Conservation (phyloP, 2,113 vertebrate species). For the Speoplatyrhinus poulsoni region DNA sequence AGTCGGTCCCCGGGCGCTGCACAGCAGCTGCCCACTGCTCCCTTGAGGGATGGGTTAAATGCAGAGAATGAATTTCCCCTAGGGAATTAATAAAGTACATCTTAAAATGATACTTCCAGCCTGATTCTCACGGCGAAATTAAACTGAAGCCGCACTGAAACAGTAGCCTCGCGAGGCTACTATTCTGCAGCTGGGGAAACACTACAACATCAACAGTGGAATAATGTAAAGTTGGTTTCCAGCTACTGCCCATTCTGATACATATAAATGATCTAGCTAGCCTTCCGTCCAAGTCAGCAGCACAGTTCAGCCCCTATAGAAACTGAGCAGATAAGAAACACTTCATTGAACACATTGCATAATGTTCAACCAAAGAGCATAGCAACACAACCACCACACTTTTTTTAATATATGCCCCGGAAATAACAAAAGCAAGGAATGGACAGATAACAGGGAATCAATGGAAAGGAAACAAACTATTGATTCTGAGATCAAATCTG, state of each 20-base stretch:
- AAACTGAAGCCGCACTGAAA: too few species aligned
- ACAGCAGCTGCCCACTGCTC: too few species aligned
- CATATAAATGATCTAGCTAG: conserved; percentile 12
- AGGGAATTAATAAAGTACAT: too few species aligned
- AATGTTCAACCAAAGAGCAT: conserved; percentile 14
- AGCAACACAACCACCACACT: not conserved
- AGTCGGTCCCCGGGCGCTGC: too few species aligned
- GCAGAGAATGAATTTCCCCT: too few species aligned
- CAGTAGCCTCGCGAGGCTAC: too few species aligned
- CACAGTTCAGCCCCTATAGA: conserved; percentile 11
- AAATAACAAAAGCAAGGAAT: not conserved
- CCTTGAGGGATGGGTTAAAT: too few species aligned
- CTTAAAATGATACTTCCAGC: too few species aligned
- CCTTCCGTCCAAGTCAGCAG: not conserved
- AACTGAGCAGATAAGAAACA: conserved; percentile 33
- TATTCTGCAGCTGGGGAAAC: conserved; percentile 15
- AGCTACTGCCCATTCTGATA: conserved; percentile 2
- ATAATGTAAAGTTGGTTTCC: conserved; percentile 29
- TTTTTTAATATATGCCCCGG: conserved; percentile 1
- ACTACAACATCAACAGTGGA: conserved; percentile 14
- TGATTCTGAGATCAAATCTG: too few species aligned
- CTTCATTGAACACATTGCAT: conserved; percentile 46
- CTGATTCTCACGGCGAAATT: too few species aligned
- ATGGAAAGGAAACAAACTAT: not conserved
- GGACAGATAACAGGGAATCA: not conserved